phyloP scores from a whole-genome alignment of 2,797 vertebrate species.

The Champsocephalus esox region DNA sequence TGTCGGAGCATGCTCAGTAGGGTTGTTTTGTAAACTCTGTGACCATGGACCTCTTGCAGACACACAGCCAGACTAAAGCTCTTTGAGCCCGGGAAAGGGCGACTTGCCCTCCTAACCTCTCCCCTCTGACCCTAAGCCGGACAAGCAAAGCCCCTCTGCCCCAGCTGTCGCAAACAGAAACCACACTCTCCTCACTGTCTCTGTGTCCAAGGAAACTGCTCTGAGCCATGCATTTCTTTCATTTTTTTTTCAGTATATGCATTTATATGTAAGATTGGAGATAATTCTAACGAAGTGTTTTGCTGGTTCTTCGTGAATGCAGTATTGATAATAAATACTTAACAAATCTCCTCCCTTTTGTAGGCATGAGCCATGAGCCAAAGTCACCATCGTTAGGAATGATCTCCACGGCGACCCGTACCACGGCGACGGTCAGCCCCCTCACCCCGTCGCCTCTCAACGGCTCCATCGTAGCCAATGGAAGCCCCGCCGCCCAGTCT shows the following conservation, averaged over 20 bases:
- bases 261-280: not conserved
- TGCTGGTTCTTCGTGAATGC: conserved; percentile 24
- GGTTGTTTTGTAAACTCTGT: conserved; percentile 35
- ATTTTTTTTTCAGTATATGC: not conserved
- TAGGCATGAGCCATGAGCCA: conserved; percentile 99
- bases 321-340: conserved; percentile 45
- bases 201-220: conserved; percentile 31
- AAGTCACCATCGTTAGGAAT: conserved; percentile 99
- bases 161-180: conserved; percentile 78
- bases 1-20: conserved; percentile 37
- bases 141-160: conserved; percentile 58
- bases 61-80: conserved; percentile 60
- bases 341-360: conserved; percentile 56
- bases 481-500: conserved; percentile 94
- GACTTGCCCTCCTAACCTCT: conserved; percentile 72
- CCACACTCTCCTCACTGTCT: conserved; percentile 37
- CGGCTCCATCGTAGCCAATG: conserved; percentile 97
- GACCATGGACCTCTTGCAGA: conserved; percentile 55
- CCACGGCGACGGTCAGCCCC: conserved; percentile 97
- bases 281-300: conserved; percentile 4
- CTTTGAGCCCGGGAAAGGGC: conserved; percentile 51
- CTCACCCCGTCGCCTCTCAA: conserved; percentile 97
- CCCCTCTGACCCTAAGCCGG: conserved; percentile 66
- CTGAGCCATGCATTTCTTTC: not conserved
- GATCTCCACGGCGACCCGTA: conserved; percentile 98